A percentile compares a stretch with the other conserved stretches of the same genome.
Evolutionary conservation across 2,888 invertebrate genomes (phyloP).

Genomic region (Coremacera marginata): DNA sequence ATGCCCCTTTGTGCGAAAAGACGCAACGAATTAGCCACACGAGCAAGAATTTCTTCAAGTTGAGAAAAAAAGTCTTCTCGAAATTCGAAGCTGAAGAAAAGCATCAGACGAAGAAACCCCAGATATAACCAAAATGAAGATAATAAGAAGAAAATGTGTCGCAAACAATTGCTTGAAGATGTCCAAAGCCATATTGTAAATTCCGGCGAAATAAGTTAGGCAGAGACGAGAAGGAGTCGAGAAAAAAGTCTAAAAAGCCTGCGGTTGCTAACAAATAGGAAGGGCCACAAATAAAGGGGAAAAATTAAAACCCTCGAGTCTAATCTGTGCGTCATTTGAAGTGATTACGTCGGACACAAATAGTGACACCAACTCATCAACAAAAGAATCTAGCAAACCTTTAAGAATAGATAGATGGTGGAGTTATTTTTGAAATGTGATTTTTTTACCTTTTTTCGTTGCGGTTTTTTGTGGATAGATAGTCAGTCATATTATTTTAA

Average conservation of each 20-base stretch:
- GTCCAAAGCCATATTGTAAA: constrained; percentile 37
- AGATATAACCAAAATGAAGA: constrained; percentile 40
- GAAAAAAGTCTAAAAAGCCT: constrained; percentile 3
- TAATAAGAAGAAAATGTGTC: constrained; percentile 51
- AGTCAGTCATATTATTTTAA: constrained; percentile 49
- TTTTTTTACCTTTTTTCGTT: neutral
- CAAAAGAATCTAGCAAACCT: constrained; percentile 11
- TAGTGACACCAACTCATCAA: constrained; percentile 45
- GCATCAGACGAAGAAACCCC: constrained; percentile 46
- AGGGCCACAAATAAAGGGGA: neutral
- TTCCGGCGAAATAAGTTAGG: constrained; percentile 6
- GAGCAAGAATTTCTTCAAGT: constrained; percentile 20
- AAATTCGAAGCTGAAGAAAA: constrained; percentile 4
- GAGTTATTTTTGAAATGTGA: neutral
- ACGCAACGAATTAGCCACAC: constrained; percentile 45
- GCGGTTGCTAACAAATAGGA: neutral
- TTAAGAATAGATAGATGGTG: neutral
- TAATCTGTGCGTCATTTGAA: constrained; percentile 54
- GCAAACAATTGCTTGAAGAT: constrained; percentile 50
- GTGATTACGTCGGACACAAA: constrained; percentile 50
- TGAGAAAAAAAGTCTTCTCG: neutral
- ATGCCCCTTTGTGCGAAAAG: constrained; percentile 25
- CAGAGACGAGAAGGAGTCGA: constrained; percentile 16
- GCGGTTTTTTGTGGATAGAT: constrained; percentile 25
- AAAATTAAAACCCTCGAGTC: constrained; percentile 48